Conservation (phyloP, 2,888 invertebrate species). For the Synanthedon andrenaeformis region DNA sequence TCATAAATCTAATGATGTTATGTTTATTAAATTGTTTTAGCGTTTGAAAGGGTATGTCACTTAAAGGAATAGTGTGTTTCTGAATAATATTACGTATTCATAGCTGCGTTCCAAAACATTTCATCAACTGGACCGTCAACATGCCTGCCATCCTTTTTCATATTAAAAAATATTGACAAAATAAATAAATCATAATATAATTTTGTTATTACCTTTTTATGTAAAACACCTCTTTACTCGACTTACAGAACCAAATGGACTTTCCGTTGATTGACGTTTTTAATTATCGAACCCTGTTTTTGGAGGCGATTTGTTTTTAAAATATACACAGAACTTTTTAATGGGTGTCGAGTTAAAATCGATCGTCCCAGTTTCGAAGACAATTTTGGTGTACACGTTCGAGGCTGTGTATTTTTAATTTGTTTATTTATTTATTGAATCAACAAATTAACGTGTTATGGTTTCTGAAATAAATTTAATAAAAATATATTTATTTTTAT, state of each 20-base stretch:
- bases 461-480: too few relatives aligned
- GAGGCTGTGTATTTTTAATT: not conserved
- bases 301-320: slow-evolving; percentile 23
- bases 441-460: too few relatives aligned
- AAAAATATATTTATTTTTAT: too few relatives aligned
- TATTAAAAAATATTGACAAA: too few relatives aligned
- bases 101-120: too few relatives aligned
- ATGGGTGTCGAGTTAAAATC: slow-evolving; percentile 22
- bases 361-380: slow-evolving; percentile 19
- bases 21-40: too few relatives aligned
- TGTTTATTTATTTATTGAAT: not conserved
- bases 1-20: too few relatives aligned
- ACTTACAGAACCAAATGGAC: slow-evolving; percentile 22
- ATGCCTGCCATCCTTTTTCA: too few relatives aligned
- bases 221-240: not conserved
- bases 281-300: slow-evolving; percentile 47
- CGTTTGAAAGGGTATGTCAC: too few relatives aligned
- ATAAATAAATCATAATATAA: not conserved
- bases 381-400: not conserved
- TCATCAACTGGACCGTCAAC: too few relatives aligned
- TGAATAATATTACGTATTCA: too few relatives aligned
- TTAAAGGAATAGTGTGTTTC: too few relatives aligned
- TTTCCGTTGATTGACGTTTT: slow-evolving; percentile 51
- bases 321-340: slow-evolving; percentile 16
- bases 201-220: not conserved